These are phyloP conservation scores for Lutraria rhynchaena DNA, from an alignment of 1,140 invertebrate genomes.

Conservation along the genomic window DNA sequence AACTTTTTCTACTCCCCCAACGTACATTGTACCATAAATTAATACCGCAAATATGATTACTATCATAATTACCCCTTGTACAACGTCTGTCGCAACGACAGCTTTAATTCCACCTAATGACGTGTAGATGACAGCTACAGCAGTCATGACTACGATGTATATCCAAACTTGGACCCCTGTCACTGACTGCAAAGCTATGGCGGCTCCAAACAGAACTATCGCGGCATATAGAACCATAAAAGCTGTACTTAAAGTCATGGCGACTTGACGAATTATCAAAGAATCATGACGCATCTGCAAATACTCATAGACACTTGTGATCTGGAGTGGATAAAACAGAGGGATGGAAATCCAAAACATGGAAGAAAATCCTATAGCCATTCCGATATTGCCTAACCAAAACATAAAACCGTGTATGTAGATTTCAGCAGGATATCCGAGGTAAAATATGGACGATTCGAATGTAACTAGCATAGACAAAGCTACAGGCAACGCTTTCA, in stretches of 20 bases:
- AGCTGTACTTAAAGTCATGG: neutral
- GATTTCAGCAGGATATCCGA: conserved; percentile 32
- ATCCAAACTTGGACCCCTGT: conserved; percentile 22
- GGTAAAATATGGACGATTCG: conserved; percentile 42
- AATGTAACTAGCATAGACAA: conserved; percentile 43
- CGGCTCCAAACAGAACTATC: conserved; percentile 28
- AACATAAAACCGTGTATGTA: conserved; percentile 18
- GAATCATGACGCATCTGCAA: conserved; percentile 32
- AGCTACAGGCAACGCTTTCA: conserved; percentile 25
- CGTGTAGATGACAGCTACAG: conserved; percentile 32
- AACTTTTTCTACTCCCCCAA: conserved; percentile 16
- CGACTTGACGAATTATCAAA: conserved; percentile 1
- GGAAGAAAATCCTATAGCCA: conserved; percentile 8
- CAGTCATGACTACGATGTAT: conserved; percentile 9
- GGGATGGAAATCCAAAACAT: conserved; percentile 34
- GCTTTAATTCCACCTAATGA: conserved; percentile 41
- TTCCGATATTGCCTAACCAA: conserved; percentile 27
- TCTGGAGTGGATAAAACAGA: conserved; percentile 30
- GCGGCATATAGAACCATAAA: conserved; percentile 22
- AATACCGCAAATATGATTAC: conserved; percentile 13
- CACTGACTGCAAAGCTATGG: conserved; percentile 19
- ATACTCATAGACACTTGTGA: conserved; percentile 47
- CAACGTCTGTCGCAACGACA: conserved; percentile 35
- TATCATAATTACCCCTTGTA: conserved; percentile 33
- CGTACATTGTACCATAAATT: conserved; percentile 6